A percentile compares a stretch with the other conserved stretches of the same genome.
Conservation (phyloP, 1,140 invertebrate species). For the Brachionus asplanchnoidis region DNA sequence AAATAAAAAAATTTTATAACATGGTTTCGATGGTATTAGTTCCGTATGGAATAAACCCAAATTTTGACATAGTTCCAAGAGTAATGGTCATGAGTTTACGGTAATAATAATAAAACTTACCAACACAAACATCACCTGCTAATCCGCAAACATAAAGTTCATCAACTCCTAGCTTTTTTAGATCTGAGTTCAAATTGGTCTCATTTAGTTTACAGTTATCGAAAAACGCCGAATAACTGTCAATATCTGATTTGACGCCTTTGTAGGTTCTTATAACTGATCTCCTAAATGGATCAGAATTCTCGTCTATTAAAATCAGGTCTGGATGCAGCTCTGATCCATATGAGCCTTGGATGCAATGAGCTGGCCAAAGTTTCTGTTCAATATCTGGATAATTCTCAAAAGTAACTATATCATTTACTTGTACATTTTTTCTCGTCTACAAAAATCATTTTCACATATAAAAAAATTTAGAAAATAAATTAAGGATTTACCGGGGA, state of each 20-base stretch:
- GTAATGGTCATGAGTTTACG: too few species aligned
- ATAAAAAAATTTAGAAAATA: conserved; percentile 45
- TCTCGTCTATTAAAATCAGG: conserved; percentile 53
- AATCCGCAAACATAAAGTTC: conserved; percentile 91
- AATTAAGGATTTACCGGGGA: conserved; percentile 58
- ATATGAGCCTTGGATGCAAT: conserved; percentile 89
- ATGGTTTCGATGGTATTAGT: too few species aligned
- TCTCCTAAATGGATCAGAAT: not conserved
- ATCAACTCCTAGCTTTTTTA: conserved; percentile 72
- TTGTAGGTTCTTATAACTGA: conserved; percentile 80
- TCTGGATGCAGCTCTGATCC: conserved; percentile 86
- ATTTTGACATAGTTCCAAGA: too few species aligned
- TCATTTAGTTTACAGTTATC: conserved; percentile 85
- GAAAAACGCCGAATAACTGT: conserved; percentile 96
- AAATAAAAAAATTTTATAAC: too few species aligned
- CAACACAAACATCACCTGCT: conserved; percentile 92
- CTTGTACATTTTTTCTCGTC: not conserved
- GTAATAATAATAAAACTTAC: too few species aligned
- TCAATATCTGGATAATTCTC: conserved; percentile 45
- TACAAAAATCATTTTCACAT: not conserved
- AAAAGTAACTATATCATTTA: conserved; percentile 77
- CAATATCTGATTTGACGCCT: conserved; percentile 87
- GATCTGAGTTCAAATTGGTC: conserved; percentile 73
- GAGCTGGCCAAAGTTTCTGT: conserved; percentile 74
- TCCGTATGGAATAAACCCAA: too few species aligned